Evolutionary conservation across 2,113 vertebrate genomes (phyloP), one percentile per base, ranked within the genome.

Genomic region (Indicator indicator): DNA sequence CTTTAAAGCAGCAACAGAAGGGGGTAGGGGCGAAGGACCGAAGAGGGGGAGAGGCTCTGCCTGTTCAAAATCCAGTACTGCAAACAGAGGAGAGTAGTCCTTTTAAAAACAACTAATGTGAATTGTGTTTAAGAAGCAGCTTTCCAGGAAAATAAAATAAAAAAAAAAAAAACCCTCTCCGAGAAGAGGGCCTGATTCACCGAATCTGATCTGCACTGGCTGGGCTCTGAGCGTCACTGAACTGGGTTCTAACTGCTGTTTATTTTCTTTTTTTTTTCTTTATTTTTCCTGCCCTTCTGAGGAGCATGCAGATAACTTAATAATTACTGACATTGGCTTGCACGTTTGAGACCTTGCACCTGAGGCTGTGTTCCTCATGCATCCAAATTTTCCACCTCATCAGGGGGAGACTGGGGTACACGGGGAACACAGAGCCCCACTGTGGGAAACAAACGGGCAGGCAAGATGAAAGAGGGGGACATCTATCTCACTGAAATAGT

Each of bases 1-100:
- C 96, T 96, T 95, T 93, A 92, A 79, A 95, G 50, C 86, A 92
- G 88, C 83, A 93, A 72, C 94, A 95, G 96, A 95, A 96, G 89
- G 62, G 80, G 88, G 92, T 88, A 94, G 95, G 44, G 69, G 83
- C 6, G 50, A 78, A 90, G 85, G 85, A 89, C 26, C 0, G 8
- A 80, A 65, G 71, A 6, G 50, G 83, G 86, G 72, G 55, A 56
- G 42, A 86, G 91, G 74, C 86, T 95, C 54, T 88, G 74, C 79
- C 70, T 26, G n/a, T 75, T 67, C 82, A 92, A 96, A 97, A 95
- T 78, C 48, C 76, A 90, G 94, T 48, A 15, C 71, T 90, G 78
- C 89, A 86, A 94, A 93, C 84, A 44, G 60, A 95, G 94, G 92
- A 94, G 94, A 92, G 94, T 17, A 76, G 71, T 60, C 94, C 90